phyloP scores from a whole-genome alignment of 2,888 invertebrate genomes.

The Hirudinaria manillensis region DNA sequence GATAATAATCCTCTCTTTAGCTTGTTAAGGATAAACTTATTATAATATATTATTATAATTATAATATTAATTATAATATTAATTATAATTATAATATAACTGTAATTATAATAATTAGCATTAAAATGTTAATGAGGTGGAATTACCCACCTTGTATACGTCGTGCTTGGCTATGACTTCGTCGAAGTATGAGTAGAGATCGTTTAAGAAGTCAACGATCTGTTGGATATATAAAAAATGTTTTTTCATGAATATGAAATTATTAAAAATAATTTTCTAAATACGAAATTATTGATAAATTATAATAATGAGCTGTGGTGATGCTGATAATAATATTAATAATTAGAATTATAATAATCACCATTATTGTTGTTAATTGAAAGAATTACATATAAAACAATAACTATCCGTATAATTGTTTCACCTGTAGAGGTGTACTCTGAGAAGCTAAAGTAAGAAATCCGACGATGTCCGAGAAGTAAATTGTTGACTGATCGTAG shows the following conservation, averaged over 20 bases:
- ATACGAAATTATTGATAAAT: background rate
- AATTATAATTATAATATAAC: too few relatives aligned
- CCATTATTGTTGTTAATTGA: too few relatives aligned
- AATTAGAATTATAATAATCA: too few relatives aligned
- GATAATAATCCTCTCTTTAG: too few relatives aligned
- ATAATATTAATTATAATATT: background rate
- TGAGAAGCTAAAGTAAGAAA: slow-evolving; percentile 45
- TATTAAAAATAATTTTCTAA: too few relatives aligned
- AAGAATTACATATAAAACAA: too few relatives aligned
- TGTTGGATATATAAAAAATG: slow-evolving; percentile 34
- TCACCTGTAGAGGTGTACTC: slow-evolving; percentile 47
- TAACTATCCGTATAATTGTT: too few relatives aligned
- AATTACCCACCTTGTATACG: slow-evolving; percentile 43
- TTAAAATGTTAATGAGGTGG: too few relatives aligned
- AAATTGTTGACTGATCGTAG: slow-evolving; percentile 47
- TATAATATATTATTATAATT: too few relatives aligned
- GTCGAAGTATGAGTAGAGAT: slow-evolving; percentile 51
- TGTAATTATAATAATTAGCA: too few relatives aligned
- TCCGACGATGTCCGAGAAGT: slow-evolving; percentile 49
- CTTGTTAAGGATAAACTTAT: too few relatives aligned
- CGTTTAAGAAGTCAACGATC: slow-evolving; percentile 50
- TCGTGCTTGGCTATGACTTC: slow-evolving; percentile 49
- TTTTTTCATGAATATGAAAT: too few relatives aligned
- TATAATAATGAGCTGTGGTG: background rate
- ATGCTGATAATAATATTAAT: background rate